Evolutionary conservation across 2,797 vertebrate species (phyloP).

Genomic region (Sphenopsis melanotis): DNA sequence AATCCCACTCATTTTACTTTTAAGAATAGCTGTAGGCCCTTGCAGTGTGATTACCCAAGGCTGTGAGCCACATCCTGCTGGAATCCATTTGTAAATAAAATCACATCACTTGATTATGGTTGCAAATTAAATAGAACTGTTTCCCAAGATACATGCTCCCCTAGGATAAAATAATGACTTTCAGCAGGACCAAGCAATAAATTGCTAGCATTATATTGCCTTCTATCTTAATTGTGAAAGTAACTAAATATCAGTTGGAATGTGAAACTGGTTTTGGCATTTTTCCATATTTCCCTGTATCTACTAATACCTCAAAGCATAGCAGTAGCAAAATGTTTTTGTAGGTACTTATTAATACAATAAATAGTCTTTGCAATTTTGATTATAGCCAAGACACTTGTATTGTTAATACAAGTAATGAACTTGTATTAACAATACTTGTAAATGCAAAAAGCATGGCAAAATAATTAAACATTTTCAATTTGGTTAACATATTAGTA

Average conservation of each 20-base stretch:
- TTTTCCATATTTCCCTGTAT: neutral
- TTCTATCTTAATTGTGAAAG: conserved; percentile 15
- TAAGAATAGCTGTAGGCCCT: neutral
- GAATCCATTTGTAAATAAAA: conserved; percentile 48
- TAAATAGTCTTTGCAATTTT: neutral
- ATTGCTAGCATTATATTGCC: neutral
- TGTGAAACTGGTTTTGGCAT: neutral
- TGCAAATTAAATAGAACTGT: conserved; percentile 19
- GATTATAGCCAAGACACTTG: neutral
- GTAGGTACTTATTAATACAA: neutral
- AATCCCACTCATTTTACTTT: neutral
- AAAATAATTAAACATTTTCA: neutral
- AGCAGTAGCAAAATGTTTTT: neutral
- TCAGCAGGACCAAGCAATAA: neutral
- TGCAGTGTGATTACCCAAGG: neutral
- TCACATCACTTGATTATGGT: neutral
- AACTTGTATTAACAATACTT: neutral
- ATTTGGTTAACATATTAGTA: neutral
- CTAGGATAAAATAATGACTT: neutral
- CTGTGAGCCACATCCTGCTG: neutral
- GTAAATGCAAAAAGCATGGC: neutral
- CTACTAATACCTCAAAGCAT: neutral
- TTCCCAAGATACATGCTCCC: neutral
- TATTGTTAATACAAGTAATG: neutral
- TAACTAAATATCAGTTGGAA: neutral